Evolutionary conservation across 2,113 vertebrate genomes (phyloP).

Genomic region (Labrus mixtus): DNA sequence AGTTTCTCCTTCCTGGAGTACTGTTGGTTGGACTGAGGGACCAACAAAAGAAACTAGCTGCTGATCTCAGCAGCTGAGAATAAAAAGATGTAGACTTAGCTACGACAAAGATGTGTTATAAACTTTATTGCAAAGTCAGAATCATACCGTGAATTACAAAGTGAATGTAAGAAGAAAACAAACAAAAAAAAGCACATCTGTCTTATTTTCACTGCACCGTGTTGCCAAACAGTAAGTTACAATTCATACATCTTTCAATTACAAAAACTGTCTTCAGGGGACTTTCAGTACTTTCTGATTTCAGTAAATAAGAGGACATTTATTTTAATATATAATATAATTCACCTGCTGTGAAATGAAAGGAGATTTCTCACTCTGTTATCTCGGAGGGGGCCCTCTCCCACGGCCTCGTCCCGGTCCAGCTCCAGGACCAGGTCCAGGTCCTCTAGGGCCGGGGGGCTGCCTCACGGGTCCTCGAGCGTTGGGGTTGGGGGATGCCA

Average conservation of each 20-base stretch:
- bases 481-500: constrained; percentile 70
- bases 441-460: constrained; percentile 52
- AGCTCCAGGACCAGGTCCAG: constrained; percentile 11
- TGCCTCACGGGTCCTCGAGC: constrained; percentile 69
- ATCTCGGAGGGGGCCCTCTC: constrained; percentile 69
- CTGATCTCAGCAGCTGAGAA: not conserved
- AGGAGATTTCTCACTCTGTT: constrained; percentile 15
- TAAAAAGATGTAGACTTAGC: not conserved
- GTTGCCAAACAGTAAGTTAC: not conserved
- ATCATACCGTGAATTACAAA: constrained; percentile 16
- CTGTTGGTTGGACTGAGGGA: too few relatives aligned
- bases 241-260: not conserved
- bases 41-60: too few relatives aligned
- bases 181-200: too few relatives aligned
- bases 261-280: not conserved
- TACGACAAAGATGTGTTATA: not conserved
- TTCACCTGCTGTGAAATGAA: constrained; percentile 5
- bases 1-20: too few relatives aligned
- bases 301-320: not conserved
- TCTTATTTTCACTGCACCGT: not conserved
- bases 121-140: constrained; percentile 44
- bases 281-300: not conserved
- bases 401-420: constrained; percentile 55
- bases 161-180: constrained; percentile 2
- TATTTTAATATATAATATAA: too few relatives aligned